Percentiles rank a stretch among this genome's conserved stretches.
phyloP scores from a whole-genome alignment of 2,888 invertebrate genomes.

The Drosophila conformis region DNA sequence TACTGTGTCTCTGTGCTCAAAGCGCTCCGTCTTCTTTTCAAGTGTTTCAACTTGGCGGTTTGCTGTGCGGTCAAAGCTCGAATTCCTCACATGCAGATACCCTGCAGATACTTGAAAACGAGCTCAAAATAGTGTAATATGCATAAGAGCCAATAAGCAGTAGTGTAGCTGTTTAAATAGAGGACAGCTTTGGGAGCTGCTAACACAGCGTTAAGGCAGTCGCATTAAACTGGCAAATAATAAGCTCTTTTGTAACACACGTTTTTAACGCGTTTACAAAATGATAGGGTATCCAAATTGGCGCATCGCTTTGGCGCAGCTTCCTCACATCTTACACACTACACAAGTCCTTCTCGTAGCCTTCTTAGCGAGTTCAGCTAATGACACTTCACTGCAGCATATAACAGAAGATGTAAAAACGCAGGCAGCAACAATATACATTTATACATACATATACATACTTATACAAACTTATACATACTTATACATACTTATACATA shows the following conservation, averaged over 20 bases:
- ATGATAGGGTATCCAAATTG: constrained; percentile 32
- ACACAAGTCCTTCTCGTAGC: constrained; percentile 13
- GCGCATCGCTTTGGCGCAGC: not conserved
- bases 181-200: not conserved
- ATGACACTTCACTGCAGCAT: constrained; percentile 50
- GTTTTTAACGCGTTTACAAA: not conserved
- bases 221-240: not conserved
- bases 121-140: not conserved
- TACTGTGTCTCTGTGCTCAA: constrained; percentile 18
- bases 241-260: not conserved
- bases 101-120: constrained; percentile 6
- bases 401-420: constrained; percentile 45
- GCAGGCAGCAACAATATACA: constrained; percentile 19
- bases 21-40: constrained; percentile 23
- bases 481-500: constrained; percentile 11
- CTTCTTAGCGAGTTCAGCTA: constrained; percentile 46
- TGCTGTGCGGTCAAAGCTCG: not conserved
- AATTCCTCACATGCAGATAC: constrained; percentile 17
- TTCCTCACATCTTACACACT: not conserved
- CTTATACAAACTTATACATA: constrained; percentile 6
- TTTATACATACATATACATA: not conserved
- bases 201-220: not conserved
- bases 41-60: constrained; percentile 43
- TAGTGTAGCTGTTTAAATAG: not conserved
- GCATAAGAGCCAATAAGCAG: not conserved